Percentiles rank a stretch among this genome's conserved stretches.
These are phyloP conservation scores for Jacana jacana DNA, from an alignment of 2,113 vertebrate genomes.

Conservation along the genomic window DNA sequence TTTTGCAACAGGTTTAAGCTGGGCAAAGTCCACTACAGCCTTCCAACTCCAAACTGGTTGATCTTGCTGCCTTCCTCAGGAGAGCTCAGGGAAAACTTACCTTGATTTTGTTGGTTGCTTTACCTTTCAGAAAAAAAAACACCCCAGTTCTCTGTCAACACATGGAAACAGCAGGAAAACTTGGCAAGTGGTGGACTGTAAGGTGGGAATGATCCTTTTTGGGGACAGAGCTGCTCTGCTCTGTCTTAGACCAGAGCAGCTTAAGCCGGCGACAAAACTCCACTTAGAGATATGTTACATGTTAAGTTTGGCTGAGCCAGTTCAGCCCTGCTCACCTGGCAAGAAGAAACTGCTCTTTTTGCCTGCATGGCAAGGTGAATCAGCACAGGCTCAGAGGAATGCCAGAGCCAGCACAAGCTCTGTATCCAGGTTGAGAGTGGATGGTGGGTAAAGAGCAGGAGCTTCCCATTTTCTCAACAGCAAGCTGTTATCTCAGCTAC, in stretches of 20 bases:
- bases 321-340: background rate
- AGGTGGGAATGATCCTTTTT: background rate
- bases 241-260: background rate
- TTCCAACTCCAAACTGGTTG: background rate
- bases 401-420: background rate
- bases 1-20: background rate
- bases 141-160: background rate
- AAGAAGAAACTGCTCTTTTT: background rate
- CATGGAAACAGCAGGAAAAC: background rate
- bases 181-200: background rate
- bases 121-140: background rate
- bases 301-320: background rate
- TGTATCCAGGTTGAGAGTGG: background rate
- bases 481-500: conserved; percentile 14
- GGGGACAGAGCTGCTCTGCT: background rate
- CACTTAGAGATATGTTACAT: background rate
- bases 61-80: background rate
- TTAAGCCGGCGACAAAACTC: background rate
- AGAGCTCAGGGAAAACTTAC: background rate
- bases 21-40: background rate
- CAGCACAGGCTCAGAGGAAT: background rate
- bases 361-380: background rate
- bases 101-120: background rate
- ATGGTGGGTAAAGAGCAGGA: background rate
- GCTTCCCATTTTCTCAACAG: background rate